These are phyloP conservation scores for Diploptera punctata DNA, from an alignment of 2,888 invertebrate genomes.

Conservation along the genomic window DNA sequence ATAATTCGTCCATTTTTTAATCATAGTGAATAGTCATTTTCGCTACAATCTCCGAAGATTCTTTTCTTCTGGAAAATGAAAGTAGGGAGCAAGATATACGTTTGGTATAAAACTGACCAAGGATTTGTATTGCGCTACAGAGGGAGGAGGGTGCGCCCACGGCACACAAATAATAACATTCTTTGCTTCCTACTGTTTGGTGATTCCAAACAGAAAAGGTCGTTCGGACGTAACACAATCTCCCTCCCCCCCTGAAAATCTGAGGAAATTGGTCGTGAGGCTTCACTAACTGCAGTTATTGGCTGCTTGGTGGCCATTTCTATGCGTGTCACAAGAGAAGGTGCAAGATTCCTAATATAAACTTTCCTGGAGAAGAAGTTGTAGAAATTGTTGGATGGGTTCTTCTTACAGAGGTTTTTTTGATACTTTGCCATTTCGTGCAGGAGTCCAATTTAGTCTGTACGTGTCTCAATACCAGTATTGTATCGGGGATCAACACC, in stretches of 20 bases:
- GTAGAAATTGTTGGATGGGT: conserved; percentile 5
- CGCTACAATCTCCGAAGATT: too few relatives aligned
- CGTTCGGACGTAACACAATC: conserved; percentile 53
- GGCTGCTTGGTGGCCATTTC: conserved; percentile 58
- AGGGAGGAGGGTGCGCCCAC: not conserved
- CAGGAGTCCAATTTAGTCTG: conserved; percentile 40
- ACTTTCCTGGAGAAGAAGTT: conserved; percentile 27
- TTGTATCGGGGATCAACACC: not conserved
- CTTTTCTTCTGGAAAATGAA: too few relatives aligned
- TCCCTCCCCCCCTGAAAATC: conserved; percentile 54
- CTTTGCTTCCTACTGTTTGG: conserved; percentile 47
- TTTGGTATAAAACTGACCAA: too few relatives aligned
- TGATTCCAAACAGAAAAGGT: conserved; percentile 49
- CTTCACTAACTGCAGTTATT: conserved; percentile 53
- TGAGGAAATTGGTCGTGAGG: conserved; percentile 55
- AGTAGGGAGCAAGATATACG: too few relatives aligned
- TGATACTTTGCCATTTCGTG: conserved; percentile 37
- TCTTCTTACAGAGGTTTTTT: conserved; percentile 24
- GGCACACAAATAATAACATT: conserved; percentile 32
- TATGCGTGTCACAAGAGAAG: conserved; percentile 56
- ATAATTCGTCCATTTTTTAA: too few relatives aligned
- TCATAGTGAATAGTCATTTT: too few relatives aligned
- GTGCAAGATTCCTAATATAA: conserved; percentile 26
- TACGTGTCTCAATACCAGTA: conserved; percentile 39
- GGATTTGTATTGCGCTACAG: not conserved